Evolutionary conservation across 2,797 vertebrate species (phyloP).

Genomic region (Malacoctenus gilli): DNA sequence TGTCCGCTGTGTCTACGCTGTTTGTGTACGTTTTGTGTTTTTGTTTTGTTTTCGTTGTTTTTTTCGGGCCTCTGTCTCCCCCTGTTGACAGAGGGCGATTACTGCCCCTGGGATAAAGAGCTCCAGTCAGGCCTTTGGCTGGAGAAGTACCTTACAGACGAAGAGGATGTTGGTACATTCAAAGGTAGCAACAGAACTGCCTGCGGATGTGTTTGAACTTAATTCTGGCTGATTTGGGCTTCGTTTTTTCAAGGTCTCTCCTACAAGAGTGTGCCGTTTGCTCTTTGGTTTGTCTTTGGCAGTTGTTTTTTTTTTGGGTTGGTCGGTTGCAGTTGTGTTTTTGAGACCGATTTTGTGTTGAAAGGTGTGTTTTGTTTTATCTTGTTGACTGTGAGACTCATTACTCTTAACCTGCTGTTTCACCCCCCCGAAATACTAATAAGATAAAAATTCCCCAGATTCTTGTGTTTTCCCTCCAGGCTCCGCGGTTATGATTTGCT

Average conservation of each 20-base stretch:
- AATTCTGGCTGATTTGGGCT: slow-evolving; percentile 58
- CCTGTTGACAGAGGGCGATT: slow-evolving; percentile 94
- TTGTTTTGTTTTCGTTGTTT: slow-evolving; percentile 8
- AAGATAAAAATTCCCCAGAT: slow-evolving; percentile 21
- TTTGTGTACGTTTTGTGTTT: slow-evolving; percentile 18
- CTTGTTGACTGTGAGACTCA: slow-evolving; percentile 8
- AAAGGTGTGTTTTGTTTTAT: slow-evolving; percentile 2
- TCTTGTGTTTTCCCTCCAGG: slow-evolving; percentile 35
- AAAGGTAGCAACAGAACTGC: slow-evolving; percentile 88
- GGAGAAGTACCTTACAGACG: slow-evolving; percentile 84
- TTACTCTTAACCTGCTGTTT: slow-evolving; percentile 40
- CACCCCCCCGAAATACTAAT: slow-evolving; percentile 57
- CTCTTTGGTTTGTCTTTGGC: slow-evolving; percentile 14
- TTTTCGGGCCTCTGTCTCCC: slow-evolving; percentile 80
- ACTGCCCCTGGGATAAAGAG: slow-evolving; percentile 93
- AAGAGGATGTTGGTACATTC: slow-evolving; percentile 91
- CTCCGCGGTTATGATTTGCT: slow-evolving; percentile 50
- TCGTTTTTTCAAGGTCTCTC: slow-evolving; percentile 26
- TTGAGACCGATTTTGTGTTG: slow-evolving; percentile 24
- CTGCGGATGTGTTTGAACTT: slow-evolving; percentile 67
- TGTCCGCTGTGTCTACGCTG: slow-evolving; percentile 10
- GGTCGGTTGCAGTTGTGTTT: slow-evolving; percentile 43
- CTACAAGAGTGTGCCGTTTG: slow-evolving; percentile 17
- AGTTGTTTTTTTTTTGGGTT: slow-evolving; percentile 10
- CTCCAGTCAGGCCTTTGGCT: slow-evolving; percentile 92